These are phyloP conservation scores for Paragorgia papillata DNA, from an alignment of 92 coral and sea anemone genomes.

Conservation along the genomic window DNA sequence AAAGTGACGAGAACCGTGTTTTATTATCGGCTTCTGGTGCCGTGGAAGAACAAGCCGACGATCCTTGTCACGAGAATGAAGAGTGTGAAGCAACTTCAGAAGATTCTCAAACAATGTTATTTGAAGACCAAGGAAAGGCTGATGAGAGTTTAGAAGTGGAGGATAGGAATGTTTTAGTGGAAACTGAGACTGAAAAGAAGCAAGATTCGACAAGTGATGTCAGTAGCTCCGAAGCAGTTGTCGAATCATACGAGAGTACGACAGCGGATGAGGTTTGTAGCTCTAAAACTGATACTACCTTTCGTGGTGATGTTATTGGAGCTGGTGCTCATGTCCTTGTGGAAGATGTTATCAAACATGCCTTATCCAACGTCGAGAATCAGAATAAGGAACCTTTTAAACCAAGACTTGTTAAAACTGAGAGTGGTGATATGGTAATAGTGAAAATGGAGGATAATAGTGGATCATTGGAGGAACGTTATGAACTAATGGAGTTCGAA, in stretches of 20 bases:
- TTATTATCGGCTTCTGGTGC: neutral
- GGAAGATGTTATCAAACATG: conserved; percentile 27
- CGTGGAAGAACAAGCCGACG: neutral
- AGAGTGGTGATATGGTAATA: conserved; percentile 21
- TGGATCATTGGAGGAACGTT: conserved; percentile 42
- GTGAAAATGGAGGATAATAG: conserved; percentile 31
- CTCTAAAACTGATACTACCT: neutral
- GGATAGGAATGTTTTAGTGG: neutral
- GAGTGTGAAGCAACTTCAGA: too few species aligned
- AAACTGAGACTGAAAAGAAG: neutral
- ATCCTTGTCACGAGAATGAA: neutral
- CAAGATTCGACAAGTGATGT: neutral
- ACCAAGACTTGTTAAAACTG: conserved; percentile 34
- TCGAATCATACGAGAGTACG: neutral
- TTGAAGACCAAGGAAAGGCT: too few species aligned
- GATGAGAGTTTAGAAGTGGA: too few species aligned
- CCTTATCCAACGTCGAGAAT: conserved; percentile 1
- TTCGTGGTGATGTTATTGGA: neutral
- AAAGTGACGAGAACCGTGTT: neutral
- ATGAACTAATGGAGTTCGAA: conserved; percentile 44
- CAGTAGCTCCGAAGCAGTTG: too few species aligned
- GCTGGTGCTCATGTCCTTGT: conserved; percentile 26
- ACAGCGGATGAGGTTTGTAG: neutral
- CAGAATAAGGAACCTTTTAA: neutral
- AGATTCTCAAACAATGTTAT: too few species aligned